Conservation (phyloP, 2,113 vertebrate species). For the Camelus dromedarius region DNA sequence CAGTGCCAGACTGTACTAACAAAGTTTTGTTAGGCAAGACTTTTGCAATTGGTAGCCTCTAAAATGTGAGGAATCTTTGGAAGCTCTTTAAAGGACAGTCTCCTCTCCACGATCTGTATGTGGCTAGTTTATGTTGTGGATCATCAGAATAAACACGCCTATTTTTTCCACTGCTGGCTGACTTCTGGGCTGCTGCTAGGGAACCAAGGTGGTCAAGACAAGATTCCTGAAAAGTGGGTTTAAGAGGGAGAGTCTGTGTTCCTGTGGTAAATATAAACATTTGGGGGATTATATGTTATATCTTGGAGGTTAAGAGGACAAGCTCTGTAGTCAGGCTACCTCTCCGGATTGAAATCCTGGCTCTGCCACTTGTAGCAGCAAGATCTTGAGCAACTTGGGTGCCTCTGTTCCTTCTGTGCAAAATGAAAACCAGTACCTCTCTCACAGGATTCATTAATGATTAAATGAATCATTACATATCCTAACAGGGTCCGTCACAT, state of each 20-base stretch:
- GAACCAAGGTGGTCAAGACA: neutral
- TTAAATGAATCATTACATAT: neutral
- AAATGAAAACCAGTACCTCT: neutral
- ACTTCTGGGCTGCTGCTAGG: neutral
- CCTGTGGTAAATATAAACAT: neutral
- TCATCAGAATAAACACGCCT: neutral
- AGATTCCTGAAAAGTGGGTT: neutral
- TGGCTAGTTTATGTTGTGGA: neutral
- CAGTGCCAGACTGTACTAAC: neutral
- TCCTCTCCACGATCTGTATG: neutral
- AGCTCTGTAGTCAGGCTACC: neutral
- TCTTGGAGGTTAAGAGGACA: neutral
- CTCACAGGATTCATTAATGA: neutral
- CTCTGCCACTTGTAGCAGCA: neutral
- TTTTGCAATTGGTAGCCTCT: neutral
- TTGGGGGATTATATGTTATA: neutral
- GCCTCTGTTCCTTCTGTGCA: neutral
- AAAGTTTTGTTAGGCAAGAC: neutral
- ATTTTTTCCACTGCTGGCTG: neutral
- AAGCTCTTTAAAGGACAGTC: neutral
- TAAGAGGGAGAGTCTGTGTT: neutral
- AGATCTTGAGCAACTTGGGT: neutral
- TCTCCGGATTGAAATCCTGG: neutral
- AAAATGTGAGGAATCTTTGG: neutral
- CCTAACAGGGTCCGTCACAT: neutral